Evolutionary conservation across 1,140 invertebrate species (phyloP), one percentile per base, ranked within the genome.

Genomic region (Drosophila pseudoobscura): DNA sequence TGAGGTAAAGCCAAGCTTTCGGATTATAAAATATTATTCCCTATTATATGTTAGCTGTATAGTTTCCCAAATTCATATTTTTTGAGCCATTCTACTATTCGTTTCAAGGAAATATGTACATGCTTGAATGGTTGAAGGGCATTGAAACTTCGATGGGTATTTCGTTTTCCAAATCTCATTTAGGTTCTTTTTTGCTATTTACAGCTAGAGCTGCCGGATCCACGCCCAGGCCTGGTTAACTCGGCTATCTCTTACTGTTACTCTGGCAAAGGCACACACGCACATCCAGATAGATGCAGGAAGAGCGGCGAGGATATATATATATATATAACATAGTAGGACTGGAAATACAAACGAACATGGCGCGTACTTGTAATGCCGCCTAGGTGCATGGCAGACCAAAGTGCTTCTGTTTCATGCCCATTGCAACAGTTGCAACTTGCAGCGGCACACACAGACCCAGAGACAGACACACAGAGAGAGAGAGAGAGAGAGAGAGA

Each of bases 351-450:
- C 57, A 70, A 64, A 64, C 58, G 53, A 59, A 74, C 73, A 80
- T 64, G 65, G 59, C 78, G 61, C 70, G 77, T 75, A 88, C 82
- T 85, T 87, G 83, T 87, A 88, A 87, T 87, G 75, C 82, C 78
- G 83, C 78, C 82, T 87, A 87, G 80, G 66, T 89, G 83, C 84
- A 79, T 79, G 72, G 64, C 75, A 75, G 83, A 62, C 64, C 60
- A 87, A 87, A 87, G 82, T 88, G 82, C 88, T 89, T 85, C 75
- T 87, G 80, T 87, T 89, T 80, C 70, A 88, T 88, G 84, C 79
- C 84, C 77, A 89, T 87, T 89, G 85, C 85, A 89, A 85, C 85
- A 89, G 80, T 89, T 89, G 71, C 84, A 89, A 80, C 59, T 80
- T 85, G 80, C 85, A 83, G 68, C 47, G 49, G 62, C 57, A 20